phyloP scores from a whole-genome alignment of 2,888 invertebrate genomes.

The Acanthoscelides obtectus region DNA sequence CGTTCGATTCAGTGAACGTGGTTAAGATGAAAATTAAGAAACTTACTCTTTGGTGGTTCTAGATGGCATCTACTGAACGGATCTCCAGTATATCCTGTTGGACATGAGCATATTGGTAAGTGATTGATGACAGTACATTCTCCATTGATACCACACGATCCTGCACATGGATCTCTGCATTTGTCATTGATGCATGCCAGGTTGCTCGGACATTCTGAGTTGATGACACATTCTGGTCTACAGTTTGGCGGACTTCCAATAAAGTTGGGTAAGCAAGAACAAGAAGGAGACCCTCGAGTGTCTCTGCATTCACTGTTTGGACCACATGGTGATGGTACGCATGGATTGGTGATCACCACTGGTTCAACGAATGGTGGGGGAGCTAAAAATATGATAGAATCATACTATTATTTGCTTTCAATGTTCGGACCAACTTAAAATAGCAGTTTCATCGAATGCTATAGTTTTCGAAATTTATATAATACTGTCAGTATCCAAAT shows the following conservation, averaged over 20 bases:
- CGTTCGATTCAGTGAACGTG: too few relatives aligned
- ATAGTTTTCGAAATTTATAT: not conserved
- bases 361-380: constrained; percentile 30
- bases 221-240: constrained; percentile 67
- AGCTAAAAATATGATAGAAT: too few relatives aligned
- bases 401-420: too few relatives aligned
- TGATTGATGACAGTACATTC: constrained; percentile 64
- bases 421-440: not conserved
- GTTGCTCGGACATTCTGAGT: constrained; percentile 66
- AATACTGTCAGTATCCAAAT: not conserved
- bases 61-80: constrained; percentile 50
- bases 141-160: constrained; percentile 64
- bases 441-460: not conserved
- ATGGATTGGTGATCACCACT: constrained; percentile 55
- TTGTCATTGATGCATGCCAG: constrained; percentile 69
- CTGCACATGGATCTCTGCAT: constrained; percentile 69
- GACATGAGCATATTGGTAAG: constrained; percentile 64
- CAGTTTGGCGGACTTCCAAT: constrained; percentile 70
- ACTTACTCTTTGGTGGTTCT: constrained; percentile 34
- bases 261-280: constrained; percentile 61
- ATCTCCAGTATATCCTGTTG: constrained; percentile 55
- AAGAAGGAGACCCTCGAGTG: constrained; percentile 58
- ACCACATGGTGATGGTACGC: constrained; percentile 67
- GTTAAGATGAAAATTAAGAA: not conserved
- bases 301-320: constrained; percentile 60